Evolutionary conservation across 1,140 invertebrate species (phyloP).

Genomic region (Bombus pascuorum): DNA sequence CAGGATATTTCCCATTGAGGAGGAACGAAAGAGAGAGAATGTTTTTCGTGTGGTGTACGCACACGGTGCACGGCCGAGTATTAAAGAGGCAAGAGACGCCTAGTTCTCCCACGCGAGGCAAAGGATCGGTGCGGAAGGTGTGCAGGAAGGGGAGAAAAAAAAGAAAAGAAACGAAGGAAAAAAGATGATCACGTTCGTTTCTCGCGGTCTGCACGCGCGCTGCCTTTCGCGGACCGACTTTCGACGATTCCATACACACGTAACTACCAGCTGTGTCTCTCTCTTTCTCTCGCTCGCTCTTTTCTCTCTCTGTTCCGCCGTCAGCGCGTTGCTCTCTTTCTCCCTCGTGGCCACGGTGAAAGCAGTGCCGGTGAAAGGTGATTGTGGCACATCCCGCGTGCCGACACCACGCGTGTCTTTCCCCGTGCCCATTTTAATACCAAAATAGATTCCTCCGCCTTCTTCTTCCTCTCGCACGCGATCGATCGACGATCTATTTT

Average conservation of each 20-base stretch:
- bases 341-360: slow-evolving; percentile 43
- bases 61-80: slow-evolving; percentile 13
- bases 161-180: slow-evolving; percentile 4
- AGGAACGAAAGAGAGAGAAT: background rate
- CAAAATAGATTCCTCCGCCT: background rate
- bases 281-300: slow-evolving; percentile 56
- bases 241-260: slow-evolving; percentile 39
- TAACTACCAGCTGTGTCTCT: slow-evolving; percentile 50
- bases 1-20: background rate
- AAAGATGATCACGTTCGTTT: slow-evolving; percentile 58
- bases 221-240: slow-evolving; percentile 62
- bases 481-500: slow-evolving; percentile 24
- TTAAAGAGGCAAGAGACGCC: slow-evolving; percentile 60
- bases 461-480: background rate
- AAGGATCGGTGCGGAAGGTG: slow-evolving; percentile 2
- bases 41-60: slow-evolving; percentile 13
- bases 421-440: slow-evolving; percentile 16
- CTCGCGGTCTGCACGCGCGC: slow-evolving; percentile 51
- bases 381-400: slow-evolving; percentile 44
- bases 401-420: slow-evolving; percentile 22
- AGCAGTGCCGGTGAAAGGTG: slow-evolving; percentile 55
- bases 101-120: slow-evolving; percentile 40
- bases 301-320: slow-evolving; percentile 46
- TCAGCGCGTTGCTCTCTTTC: slow-evolving; percentile 12
- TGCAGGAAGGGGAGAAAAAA: background rate